Conservation (phyloP, 30 jellyfish, hydroid and myxozoan genomes). For the Aurelia aurita region DNA sequence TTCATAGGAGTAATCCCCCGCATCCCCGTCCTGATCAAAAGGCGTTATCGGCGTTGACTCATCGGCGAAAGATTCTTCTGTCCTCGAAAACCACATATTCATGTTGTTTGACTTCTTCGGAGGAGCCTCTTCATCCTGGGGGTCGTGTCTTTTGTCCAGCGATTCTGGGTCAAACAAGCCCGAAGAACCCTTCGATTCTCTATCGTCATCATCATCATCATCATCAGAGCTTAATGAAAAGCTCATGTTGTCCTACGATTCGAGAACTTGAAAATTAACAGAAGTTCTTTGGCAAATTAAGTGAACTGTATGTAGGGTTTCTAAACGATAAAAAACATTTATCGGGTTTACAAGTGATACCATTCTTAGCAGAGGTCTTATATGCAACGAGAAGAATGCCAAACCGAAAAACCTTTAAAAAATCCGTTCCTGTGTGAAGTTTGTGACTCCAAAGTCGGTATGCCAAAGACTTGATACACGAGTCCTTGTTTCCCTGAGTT, state of each 20-base stretch:
- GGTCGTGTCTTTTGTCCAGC: neutral
- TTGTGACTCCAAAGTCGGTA: no score
- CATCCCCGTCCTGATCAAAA: slow-evolving; percentile 27
- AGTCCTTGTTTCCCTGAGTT: no score
- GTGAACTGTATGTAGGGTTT: no score
- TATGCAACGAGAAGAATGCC: no score
- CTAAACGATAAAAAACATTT: no score
- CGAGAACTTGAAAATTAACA: no score
- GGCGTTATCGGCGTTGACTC: slow-evolving; percentile 77
- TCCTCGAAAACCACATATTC: slow-evolving; percentile 38
- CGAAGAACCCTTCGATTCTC: slow-evolving; percentile 28
- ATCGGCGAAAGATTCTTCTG: slow-evolving; percentile 61
- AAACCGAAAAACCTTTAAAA: no score
- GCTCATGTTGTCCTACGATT: neutral
- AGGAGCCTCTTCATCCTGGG: slow-evolving; percentile 25
- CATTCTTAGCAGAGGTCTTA: no score
- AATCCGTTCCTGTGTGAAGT: no score
- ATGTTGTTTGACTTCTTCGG: slow-evolving; percentile 36
- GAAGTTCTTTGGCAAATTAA: no score
- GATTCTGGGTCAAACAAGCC: slow-evolving; percentile 33
- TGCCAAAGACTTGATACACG: no score
- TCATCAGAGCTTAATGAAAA: neutral
- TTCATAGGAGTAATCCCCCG: slow-evolving; percentile 2
- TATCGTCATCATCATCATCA: slow-evolving; percentile 33
- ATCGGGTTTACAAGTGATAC: no score